phyloP scores from a whole-genome alignment of 2,888 invertebrate genomes.

The Congeria kusceri region DNA sequence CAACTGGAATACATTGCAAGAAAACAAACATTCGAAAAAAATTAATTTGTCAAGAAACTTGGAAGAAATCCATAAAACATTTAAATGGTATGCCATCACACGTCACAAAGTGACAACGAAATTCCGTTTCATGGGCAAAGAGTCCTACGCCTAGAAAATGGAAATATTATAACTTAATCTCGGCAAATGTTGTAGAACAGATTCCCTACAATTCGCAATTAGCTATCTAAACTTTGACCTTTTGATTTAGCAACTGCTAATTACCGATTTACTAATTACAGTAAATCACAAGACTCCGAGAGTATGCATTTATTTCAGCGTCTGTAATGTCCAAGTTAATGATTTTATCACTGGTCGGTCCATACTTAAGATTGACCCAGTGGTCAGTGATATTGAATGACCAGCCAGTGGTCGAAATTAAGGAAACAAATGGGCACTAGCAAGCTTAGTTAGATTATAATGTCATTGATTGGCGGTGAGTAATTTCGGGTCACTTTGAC shows the following conservation, averaged over 20 bases:
- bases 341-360: too few relatives aligned
- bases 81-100: neutral
- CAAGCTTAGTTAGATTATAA: conserved; percentile 14
- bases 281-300: neutral
- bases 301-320: neutral
- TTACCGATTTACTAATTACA: neutral
- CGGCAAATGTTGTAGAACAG: too few relatives aligned
- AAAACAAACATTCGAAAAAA: neutral
- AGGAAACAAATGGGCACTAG: conserved; percentile 14
- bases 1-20: neutral
- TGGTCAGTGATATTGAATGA: neutral
- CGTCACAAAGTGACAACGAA: neutral
- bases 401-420: conserved; percentile 10
- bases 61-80: neutral
- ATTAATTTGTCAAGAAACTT: neutral
- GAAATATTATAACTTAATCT: too few relatives aligned
- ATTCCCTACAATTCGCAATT: neutral
- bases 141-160: too few relatives aligned
- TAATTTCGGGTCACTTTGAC: conserved; percentile 18
- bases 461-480: neutral
- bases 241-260: neutral
- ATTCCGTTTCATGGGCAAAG: too few relatives aligned
- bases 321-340: too few relatives aligned
- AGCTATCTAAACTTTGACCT: neutral
- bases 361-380: neutral